Percentiles rank a stretch among this genome's conserved stretches.
Evolutionary conservation across 2,888 invertebrate genomes (phyloP).

Genomic region (Marronus borbonicus): DNA sequence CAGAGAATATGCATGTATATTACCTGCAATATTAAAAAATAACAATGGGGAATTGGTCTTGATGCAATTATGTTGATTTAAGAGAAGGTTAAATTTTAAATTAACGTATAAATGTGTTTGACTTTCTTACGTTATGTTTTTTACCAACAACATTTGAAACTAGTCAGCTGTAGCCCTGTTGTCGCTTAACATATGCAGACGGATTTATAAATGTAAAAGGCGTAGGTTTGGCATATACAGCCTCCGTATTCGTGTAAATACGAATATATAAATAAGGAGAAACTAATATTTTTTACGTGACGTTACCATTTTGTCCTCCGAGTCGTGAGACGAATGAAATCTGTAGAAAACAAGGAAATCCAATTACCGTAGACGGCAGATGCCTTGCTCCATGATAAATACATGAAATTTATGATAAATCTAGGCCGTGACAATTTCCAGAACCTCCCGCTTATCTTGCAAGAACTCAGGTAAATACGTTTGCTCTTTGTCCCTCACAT

Average conservation of each 20-base stretch:
- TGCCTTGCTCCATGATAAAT: constrained; percentile 31
- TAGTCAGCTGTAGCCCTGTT: background rate
- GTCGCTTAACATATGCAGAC: constrained; percentile 1
- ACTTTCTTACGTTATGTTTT: background rate
- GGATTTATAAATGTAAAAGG: constrained; percentile 22
- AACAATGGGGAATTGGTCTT: too few species aligned
- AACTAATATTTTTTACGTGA: constrained; percentile 25
- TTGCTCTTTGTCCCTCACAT: constrained; percentile 5
- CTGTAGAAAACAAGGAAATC: constrained; percentile 43
- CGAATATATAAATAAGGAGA: constrained; percentile 28
- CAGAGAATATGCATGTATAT: background rate
- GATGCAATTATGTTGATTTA: background rate
- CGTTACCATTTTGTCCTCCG: constrained; percentile 1
- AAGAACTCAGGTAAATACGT: constrained; percentile 29
- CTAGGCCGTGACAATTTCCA: constrained; percentile 47
- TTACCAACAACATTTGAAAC: background rate
- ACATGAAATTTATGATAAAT: constrained; percentile 44
- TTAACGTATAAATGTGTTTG: background rate
- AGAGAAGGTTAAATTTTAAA: background rate
- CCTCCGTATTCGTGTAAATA: constrained; percentile 13
- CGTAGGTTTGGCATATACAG: constrained; percentile 8
- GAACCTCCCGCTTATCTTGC: constrained; percentile 37
- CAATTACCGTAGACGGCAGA: constrained; percentile 44
- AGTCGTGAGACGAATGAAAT: constrained; percentile 24
- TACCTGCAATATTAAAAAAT: too few species aligned